These are phyloP conservation scores for Atta texana DNA, from an alignment of 1,140 invertebrate species.

Conservation along the genomic window DNA sequence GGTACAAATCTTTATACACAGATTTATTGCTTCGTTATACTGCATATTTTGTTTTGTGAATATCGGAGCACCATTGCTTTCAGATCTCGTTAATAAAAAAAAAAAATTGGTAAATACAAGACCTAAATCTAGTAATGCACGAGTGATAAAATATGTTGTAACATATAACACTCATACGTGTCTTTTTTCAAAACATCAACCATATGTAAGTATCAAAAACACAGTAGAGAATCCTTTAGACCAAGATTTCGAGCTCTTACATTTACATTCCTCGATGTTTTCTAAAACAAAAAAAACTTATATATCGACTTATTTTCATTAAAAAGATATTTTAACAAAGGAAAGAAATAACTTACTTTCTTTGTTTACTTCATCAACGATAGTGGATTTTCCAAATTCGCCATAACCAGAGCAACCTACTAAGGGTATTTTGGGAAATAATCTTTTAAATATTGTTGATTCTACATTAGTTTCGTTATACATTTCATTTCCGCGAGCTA, in stretches of 20 bases:
- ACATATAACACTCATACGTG: neutral
- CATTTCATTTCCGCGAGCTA: conserved; percentile 84
- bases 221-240: conserved; percentile 76
- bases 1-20: neutral
- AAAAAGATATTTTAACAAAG: neutral
- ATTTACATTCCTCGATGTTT: neutral
- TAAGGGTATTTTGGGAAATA: conserved; percentile 88
- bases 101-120: neutral
- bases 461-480: conserved; percentile 86
- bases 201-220: conserved; percentile 83
- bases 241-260: neutral
- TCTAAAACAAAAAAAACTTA: conserved; percentile 71
- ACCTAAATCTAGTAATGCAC: conserved; percentile 37
- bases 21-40: conserved; percentile 11
- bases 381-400: conserved; percentile 86
- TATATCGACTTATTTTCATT: neutral
- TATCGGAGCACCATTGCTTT: neutral
- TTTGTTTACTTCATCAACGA: neutral
- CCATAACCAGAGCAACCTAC: conserved; percentile 88
- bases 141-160: neutral
- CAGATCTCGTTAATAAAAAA: neutral
- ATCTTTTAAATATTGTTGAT: conserved; percentile 86
- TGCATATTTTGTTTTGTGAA: neutral
- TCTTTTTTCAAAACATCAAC: conserved; percentile 21
- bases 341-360: conserved; percentile 70